Base-by-base conservation (phyloP, 2,797 vertebrate species). In the Neoniphon sammara region DNA sequence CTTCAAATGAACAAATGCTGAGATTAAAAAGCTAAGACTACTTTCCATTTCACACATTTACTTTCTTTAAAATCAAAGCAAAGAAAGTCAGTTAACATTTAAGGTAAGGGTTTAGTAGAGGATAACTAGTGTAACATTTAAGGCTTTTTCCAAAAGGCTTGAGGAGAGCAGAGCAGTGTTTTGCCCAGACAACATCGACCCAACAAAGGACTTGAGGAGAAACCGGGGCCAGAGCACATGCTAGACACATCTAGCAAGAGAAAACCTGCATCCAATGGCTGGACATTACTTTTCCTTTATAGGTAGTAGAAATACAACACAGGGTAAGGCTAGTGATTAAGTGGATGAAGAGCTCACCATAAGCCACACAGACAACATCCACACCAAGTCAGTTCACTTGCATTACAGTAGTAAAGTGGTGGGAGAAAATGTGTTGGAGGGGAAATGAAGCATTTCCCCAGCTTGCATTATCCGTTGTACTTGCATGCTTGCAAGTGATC, bases 141-240 rank as follows among this genome's bases (percentile, higher is more conserved):
- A 98, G 97, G 96, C 97, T 96, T 95, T 93, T 94, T 93, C 79
- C 65, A 85, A 81, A 93, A 91, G 94, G 95, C 89, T 89, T 91
- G 92, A 94, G 70, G 80, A 88, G 77, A 66, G 74, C 71, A 73
- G 82, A 80, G 70, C 78, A 75, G 73, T 10, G 34, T 17, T 34
- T 55, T 60, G 78, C 81, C 82, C 66, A 8, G 66, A 75, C 47
- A 71, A 74, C 71, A 77, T 77, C 60, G 75, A 71, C 79, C 79
- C 25, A 49, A 73, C 77, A 66, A 71, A 65, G 57, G 44, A 71
- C 21, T 2, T 1, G 55, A 78, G 20, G 30, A 64, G 25, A 31
- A 61, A 69, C 0, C 34, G 61, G 39, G 62, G 66, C 70, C 76
- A 64, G 27, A 71, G 57, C 44, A 81, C 63, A 59, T 62, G 82